Percentiles rank a stretch among this genome's conserved stretches.
Evolutionary conservation across 2,888 invertebrate species (phyloP).

Genomic region (Cremastinae sp.): DNA sequence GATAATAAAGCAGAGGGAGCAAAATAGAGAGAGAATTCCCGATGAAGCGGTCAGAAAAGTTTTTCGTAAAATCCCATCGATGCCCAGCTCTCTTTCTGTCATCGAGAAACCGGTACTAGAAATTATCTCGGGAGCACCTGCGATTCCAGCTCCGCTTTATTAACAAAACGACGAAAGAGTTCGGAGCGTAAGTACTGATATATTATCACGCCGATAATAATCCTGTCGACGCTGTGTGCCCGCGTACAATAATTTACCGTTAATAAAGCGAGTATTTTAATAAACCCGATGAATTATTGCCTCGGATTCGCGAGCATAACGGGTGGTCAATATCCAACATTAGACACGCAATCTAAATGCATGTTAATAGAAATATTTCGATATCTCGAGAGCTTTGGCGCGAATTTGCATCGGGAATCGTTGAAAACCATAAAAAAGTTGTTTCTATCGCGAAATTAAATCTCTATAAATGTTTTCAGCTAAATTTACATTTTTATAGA

Average conservation of each 20-base stretch:
- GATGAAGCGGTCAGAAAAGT: neutral
- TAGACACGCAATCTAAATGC: constrained; percentile 44
- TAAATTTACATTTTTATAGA: neutral
- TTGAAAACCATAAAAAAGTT: too few relatives aligned
- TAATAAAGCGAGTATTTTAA: constrained; percentile 58
- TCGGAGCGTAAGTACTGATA: constrained; percentile 30
- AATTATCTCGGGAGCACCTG: constrained; percentile 46
- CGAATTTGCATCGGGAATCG: neutral
- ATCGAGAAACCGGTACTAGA: constrained; percentile 54
- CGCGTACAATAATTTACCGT: constrained; percentile 58
- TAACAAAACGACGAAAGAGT: constrained; percentile 16
- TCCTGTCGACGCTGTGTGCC: constrained; percentile 49
- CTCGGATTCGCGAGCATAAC: constrained; percentile 37
- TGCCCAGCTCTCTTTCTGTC: constrained; percentile 10
- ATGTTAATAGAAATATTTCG: constrained; percentile 6
- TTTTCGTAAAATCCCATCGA: neutral
- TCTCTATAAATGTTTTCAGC: too few relatives aligned
- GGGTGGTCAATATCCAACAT: constrained; percentile 41
- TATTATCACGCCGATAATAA: constrained; percentile 56
- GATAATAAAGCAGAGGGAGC: too few relatives aligned
- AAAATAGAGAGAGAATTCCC: too few relatives aligned
- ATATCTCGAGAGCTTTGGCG: neutral
- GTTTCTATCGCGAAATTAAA: too few relatives aligned
- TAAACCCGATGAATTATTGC: constrained; percentile 58
- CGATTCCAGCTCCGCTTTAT: constrained; percentile 46